phyloP scores from a whole-genome alignment of 2,113 vertebrate genomes.

The Erythrocercus mccallii region DNA sequence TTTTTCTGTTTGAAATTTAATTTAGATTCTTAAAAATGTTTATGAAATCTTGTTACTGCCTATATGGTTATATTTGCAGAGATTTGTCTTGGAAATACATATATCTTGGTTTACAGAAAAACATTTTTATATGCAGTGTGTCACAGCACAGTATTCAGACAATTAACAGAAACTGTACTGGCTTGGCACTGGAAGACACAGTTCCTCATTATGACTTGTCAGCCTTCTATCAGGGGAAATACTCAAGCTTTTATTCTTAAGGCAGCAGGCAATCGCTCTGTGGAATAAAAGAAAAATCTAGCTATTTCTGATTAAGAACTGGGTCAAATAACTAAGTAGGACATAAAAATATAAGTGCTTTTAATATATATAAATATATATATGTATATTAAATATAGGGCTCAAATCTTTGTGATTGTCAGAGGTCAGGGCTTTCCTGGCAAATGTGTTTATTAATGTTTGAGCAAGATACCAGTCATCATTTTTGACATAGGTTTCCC shows the following conservation, averaged over 20 bases:
- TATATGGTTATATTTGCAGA: background rate
- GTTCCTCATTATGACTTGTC: background rate
- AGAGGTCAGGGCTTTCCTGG: background rate
- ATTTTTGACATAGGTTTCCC: background rate
- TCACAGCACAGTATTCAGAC: background rate
- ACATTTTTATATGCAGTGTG: background rate
- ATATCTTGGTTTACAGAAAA: background rate
- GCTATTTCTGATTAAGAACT: conserved; percentile 48
- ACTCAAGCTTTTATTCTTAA: background rate
- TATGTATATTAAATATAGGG: background rate
- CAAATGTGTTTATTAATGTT: background rate
- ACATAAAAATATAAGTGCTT: background rate
- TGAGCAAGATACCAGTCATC: background rate
- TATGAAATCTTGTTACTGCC: background rate
- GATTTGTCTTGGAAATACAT: background rate
- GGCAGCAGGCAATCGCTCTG: background rate
- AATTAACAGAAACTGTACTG: background rate
- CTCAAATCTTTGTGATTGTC: background rate
- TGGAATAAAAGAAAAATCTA: conserved; percentile 41
- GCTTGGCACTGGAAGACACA: background rate
- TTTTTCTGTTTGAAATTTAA: background rate
- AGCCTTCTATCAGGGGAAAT: conserved; percentile 34
- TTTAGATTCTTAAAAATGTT: background rate
- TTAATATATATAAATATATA: background rate
- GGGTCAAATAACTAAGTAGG: conserved; percentile 58